These are phyloP conservation scores for Gulo gulo DNA, from an alignment of 2,113 vertebrate genomes.

Conservation along the genomic window DNA sequence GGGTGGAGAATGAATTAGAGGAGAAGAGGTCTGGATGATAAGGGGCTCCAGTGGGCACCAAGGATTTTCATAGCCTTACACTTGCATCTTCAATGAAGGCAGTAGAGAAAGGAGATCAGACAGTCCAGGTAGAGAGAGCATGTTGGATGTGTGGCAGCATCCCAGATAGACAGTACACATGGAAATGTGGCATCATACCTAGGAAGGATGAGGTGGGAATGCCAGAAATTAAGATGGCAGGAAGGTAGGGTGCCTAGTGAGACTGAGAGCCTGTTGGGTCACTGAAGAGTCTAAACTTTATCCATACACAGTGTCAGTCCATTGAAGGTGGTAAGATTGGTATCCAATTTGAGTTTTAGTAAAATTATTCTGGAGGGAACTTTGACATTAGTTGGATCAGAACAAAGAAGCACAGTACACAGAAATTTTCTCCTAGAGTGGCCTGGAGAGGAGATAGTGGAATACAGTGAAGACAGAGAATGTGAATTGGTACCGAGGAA, in stretches of 20 bases:
- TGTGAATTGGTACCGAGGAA: too few species aligned
- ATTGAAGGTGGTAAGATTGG: not conserved
- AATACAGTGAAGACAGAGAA: too few species aligned
- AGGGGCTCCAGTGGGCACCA: not conserved
- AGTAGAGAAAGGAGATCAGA: not conserved
- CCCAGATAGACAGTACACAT: not conserved
- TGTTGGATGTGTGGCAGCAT: accelerated
- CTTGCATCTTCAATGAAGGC: not conserved
- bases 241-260: not conserved
- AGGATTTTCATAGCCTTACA: not conserved
- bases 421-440: not conserved
- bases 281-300: not conserved
- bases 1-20: not conserved
- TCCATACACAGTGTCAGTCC: not conserved
- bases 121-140: not conserved
- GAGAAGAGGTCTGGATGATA: not conserved
- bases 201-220: not conserved
- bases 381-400: not conserved
- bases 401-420: not conserved
- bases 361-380: not conserved
- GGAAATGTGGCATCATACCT: not conserved
- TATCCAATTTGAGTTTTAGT: not conserved
- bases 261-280: not conserved
- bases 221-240: not conserved
- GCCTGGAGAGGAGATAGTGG: not conserved